Conservation (phyloP, 2,113 vertebrate species). For the Sinosuthora webbiana region DNA sequence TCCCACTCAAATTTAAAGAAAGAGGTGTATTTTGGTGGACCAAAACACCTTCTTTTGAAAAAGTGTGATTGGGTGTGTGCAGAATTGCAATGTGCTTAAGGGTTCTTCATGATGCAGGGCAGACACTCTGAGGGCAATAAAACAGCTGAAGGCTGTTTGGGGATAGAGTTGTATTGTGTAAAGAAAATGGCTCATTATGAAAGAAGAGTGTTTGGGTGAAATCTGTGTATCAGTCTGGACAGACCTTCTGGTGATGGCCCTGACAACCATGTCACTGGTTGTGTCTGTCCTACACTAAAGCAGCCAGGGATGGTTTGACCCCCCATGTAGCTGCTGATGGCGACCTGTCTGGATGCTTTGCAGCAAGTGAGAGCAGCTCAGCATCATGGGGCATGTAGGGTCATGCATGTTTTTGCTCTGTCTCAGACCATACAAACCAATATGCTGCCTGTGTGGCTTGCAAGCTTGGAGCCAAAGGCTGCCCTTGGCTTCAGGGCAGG, state of each 20-base stretch:
- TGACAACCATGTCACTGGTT: neutral
- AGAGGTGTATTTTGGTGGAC: neutral
- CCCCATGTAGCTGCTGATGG: neutral
- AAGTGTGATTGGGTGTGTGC: accelerated
- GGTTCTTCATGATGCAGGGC: neutral
- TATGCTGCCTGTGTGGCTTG: neutral
- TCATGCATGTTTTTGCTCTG: neutral
- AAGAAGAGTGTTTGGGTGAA: neutral
- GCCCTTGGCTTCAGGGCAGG: neutral
- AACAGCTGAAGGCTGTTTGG: neutral
- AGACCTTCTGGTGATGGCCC: neutral
- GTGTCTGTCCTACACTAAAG: neutral
- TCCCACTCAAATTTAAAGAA: neutral
- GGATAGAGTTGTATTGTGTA: neutral
- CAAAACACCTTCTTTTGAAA: neutral
- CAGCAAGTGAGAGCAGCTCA: neutral
- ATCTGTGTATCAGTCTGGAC: neutral
- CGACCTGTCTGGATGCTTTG: neutral
- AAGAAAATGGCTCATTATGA: neutral
- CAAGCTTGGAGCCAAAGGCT: neutral
- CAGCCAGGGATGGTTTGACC: neutral
- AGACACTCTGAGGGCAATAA: neutral
- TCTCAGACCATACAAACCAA: neutral
- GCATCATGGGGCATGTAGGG: accelerated
- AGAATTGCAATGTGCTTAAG: neutral